phyloP scores from a whole-genome alignment of 2,888 invertebrate genomes.

The Archips crataeganus region DNA sequence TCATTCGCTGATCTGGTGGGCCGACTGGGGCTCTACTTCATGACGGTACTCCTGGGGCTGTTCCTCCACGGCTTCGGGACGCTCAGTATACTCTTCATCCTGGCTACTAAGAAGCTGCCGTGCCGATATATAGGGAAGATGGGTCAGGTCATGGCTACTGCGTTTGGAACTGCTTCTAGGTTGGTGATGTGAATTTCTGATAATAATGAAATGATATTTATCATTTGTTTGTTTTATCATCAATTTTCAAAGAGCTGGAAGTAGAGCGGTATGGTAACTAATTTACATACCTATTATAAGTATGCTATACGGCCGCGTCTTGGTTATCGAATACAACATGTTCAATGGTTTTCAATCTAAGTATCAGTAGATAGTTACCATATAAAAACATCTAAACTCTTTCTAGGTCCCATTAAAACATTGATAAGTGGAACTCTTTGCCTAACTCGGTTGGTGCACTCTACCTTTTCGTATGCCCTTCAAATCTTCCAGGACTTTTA shows the following conservation, averaged over 20 bases:
- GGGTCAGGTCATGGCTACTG: constrained; percentile 96
- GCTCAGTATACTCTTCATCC: constrained; percentile 93
- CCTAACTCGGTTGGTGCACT: too few species aligned
- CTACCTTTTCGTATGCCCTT: too few species aligned
- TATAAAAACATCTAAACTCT: too few species aligned
- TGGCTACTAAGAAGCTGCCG: constrained; percentile 93
- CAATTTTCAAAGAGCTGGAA: neutral
- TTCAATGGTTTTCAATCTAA: too few species aligned
- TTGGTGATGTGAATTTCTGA: constrained; percentile 51
- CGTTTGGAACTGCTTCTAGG: constrained; percentile 98
- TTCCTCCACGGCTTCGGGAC: constrained; percentile 96
- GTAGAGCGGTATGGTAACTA: neutral
- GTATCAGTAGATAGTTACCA: too few species aligned
- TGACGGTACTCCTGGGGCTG: constrained; percentile 96
- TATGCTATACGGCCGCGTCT: too few species aligned
- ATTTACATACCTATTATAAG: neutral
- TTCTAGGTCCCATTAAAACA: too few species aligned
- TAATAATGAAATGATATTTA: neutral
- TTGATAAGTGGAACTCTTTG: too few species aligned
- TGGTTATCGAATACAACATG: too few species aligned
- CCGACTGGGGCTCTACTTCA: constrained; percentile 96
- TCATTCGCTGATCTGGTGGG: constrained; percentile 94
- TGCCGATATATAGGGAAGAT: constrained; percentile 92
- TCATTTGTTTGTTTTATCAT: neutral
- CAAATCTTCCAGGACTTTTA: too few species aligned